Evolutionary conservation across 1,140 invertebrate species (phyloP), one percentile per base, ranked within the genome.

Genomic region (Gonioctena quinquepunctata): DNA sequence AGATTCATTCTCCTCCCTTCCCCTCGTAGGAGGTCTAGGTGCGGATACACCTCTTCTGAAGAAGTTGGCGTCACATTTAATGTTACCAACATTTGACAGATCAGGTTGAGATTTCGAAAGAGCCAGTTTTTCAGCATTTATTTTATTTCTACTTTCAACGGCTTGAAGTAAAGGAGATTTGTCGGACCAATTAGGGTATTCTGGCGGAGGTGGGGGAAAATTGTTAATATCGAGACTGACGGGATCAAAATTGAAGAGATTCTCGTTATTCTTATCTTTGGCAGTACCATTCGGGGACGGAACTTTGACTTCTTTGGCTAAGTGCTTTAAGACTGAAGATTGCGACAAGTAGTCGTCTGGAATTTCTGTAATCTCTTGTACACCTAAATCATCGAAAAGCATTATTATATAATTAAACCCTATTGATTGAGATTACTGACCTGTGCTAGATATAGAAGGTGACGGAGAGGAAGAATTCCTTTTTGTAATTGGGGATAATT

Each of bases 281-380:
- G 69, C 64, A 54, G 52, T 77, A 57, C 42, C 73, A 66, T 68
- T 75, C 22, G 66, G 73, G 18, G 76, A 86, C 1, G 85, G 85
- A 28, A 86, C 86, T 80, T 90, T 92, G 5, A 93, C 91, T 83
- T 94, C 92, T 83, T 93, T 93, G 1, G 93, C 92, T 62, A 95
- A 85, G 84, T 95, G 93, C 83, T 95, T 95, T 71, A 95, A 81
- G n/a, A 95, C 92, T 79, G 91, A 87, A 13, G 92, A 93, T 75
- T 95, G 92, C 82, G 89, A 93, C 2, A 95, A 85, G 80, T 93
- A 94, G 84, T 94, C 93, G 79, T 93, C 91, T 16, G 93, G 92
- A 78, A 94, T 94, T 80, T 93, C 93, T 1, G 90, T 93, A 72
- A 94, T 91, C 85, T 94, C 92, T 83, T 92, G 87, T 60, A 86